Evolutionary conservation across 2,113 vertebrate species (phyloP).

Genomic region (Orycteropus afer): DNA sequence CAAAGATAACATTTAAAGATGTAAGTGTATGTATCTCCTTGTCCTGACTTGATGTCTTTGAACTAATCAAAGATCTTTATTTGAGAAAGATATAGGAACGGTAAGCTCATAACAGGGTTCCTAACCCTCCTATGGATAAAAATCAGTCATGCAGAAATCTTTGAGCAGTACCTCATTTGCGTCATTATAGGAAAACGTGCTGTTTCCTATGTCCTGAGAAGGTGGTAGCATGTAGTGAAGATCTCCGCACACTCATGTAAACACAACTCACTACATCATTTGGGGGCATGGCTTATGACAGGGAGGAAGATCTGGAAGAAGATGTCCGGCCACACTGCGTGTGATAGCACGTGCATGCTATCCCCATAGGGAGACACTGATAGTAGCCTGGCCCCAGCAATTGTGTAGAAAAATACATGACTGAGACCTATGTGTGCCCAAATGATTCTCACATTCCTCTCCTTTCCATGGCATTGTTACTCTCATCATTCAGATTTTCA

Average conservation of each 20-base stretch:
- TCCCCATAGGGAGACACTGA: not conserved
- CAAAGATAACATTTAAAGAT: constrained; percentile 28
- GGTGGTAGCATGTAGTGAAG: not conserved
- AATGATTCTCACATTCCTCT: not conserved
- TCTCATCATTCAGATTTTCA: not conserved
- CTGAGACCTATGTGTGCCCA: not conserved
- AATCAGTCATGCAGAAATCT: not conserved
- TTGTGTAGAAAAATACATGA: not conserved
- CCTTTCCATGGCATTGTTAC: not conserved
- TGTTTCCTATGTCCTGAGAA: not conserved
- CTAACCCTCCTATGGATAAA: not conserved
- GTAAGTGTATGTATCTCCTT: not conserved
- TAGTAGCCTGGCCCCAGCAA: not conserved
- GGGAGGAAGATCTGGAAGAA: not conserved
- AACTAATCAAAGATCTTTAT: not conserved
- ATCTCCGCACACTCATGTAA: not conserved
- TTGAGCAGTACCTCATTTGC: not conserved
- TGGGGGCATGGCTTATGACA: not conserved
- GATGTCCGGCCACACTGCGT: not conserved
- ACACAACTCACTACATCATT: not conserved
- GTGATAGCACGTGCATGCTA: fast-evolving
- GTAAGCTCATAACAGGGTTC: not conserved
- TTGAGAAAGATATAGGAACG: not conserved
- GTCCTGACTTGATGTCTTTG: not conserved
- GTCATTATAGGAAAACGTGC: not conserved